These are phyloP conservation scores for Galago senegalensis DNA, from an alignment of 2,797 vertebrate species.

Conservation along the genomic window DNA sequence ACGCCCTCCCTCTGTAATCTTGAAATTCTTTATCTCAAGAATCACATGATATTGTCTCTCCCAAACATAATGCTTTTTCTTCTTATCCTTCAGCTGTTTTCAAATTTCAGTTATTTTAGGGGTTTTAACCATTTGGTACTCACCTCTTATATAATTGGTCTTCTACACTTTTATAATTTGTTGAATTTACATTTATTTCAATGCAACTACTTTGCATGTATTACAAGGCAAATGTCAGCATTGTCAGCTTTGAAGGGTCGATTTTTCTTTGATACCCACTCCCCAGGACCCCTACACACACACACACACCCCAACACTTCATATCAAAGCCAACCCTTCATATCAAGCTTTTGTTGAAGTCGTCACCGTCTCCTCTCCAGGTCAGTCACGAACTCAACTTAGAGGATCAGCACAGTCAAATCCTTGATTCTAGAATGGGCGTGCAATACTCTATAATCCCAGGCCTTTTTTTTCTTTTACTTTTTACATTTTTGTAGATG, in stretches of 20 bases:
- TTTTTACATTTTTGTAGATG: neutral
- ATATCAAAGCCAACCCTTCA: neutral
- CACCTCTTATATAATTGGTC: neutral
- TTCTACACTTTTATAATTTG: neutral
- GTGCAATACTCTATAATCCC: neutral
- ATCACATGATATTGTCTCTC: neutral
- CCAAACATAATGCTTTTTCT: neutral
- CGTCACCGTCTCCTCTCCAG: neutral
- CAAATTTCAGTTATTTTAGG: neutral
- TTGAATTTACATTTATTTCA: neutral
- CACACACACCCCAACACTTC: too few species aligned
- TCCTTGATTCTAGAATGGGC: neutral
- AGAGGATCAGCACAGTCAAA: neutral
- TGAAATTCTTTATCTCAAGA: constrained; percentile 26
- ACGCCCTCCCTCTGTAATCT: constrained; percentile 26
- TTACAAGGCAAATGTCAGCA: neutral
- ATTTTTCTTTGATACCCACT: neutral
- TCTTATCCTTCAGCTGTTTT: neutral
- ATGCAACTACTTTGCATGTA: neutral
- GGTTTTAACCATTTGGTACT: neutral
- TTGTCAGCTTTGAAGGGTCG: neutral
- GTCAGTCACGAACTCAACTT: neutral
- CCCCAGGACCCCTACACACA: too few species aligned
- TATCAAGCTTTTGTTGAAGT: neutral
- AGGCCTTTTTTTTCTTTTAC: neutral